Evolutionary conservation across 2,113 vertebrate genomes (phyloP).

Genomic region (Colistium nudipinnis): DNA sequence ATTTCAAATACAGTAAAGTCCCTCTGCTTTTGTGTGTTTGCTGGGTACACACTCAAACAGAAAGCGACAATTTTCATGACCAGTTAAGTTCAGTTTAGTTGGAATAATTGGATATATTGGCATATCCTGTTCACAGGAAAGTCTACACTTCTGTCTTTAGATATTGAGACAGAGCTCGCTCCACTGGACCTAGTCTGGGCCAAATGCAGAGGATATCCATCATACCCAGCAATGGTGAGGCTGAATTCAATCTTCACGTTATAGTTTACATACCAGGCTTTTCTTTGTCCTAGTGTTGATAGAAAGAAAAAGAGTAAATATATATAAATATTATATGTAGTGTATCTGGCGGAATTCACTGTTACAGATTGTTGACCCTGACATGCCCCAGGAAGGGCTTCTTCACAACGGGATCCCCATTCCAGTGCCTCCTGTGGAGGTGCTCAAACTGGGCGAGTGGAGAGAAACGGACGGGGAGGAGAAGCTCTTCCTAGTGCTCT

Average conservation of each 20-base stretch:
- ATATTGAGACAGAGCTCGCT: constrained; percentile 86
- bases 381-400: constrained; percentile 96
- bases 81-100: background rate
- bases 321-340: background rate
- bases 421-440: constrained; percentile 94
- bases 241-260: constrained; percentile 3
- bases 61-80: background rate
- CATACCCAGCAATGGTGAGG: constrained; percentile 97
- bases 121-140: constrained; percentile 81
- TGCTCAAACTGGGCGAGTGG: constrained; percentile 92
- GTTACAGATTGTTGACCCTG: constrained; percentile 92
- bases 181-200: constrained; percentile 97
- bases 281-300: background rate
- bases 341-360: constrained; percentile 27
- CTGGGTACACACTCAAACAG: background rate
- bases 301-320: constrained; percentile 1
- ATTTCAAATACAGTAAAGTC: constrained; percentile 19
- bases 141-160: constrained; percentile 87
- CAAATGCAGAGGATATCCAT: constrained; percentile 97
- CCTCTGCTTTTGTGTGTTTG: constrained; percentile 1
- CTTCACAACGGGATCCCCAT: constrained; percentile 98
- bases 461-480: constrained; percentile 86
- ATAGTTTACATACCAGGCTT: background rate
- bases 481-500: constrained; percentile 96
- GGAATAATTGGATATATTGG: constrained; percentile 42